Evolutionary conservation across 2,797 vertebrate genomes (phyloP).

Genomic region (Crocodylus rhombifer): DNA sequence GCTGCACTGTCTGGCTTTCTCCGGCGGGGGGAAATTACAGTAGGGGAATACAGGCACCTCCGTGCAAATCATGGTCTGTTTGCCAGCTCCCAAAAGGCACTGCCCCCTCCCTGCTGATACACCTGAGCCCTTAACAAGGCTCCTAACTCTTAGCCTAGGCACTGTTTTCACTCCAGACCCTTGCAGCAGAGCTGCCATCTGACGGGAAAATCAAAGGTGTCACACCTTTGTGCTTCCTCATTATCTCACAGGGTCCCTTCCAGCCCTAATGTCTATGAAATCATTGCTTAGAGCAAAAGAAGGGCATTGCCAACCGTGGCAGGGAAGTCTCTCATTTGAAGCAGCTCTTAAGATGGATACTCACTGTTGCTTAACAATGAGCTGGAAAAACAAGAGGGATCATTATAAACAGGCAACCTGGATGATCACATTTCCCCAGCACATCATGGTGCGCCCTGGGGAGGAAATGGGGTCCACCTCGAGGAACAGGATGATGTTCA

Average conservation of each 20-base stretch:
- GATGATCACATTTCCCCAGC: background rate
- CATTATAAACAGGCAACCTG: background rate
- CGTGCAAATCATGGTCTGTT: accelerated
- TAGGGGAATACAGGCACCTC: background rate
- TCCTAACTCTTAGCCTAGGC: too few relatives aligned
- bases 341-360: too few relatives aligned
- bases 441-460: background rate
- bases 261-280: too few relatives aligned
- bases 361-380: background rate
- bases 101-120: background rate
- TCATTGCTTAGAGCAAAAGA: background rate
- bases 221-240: too few relatives aligned
- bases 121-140: accelerated
- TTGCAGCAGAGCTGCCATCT: background rate
- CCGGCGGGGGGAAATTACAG: background rate
- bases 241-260: too few relatives aligned
- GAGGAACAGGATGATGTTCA: background rate
- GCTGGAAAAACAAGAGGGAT: background rate
- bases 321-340: too few relatives aligned
- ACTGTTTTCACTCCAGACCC: too few relatives aligned
- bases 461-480: background rate
- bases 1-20: background rate
- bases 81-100: background rate
- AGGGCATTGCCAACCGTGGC: background rate
- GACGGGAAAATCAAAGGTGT: background rate